Evolutionary conservation across 1,140 invertebrate species (phyloP), one percentile per base, ranked within the genome.

Genomic region (Bombus fervidus): DNA sequence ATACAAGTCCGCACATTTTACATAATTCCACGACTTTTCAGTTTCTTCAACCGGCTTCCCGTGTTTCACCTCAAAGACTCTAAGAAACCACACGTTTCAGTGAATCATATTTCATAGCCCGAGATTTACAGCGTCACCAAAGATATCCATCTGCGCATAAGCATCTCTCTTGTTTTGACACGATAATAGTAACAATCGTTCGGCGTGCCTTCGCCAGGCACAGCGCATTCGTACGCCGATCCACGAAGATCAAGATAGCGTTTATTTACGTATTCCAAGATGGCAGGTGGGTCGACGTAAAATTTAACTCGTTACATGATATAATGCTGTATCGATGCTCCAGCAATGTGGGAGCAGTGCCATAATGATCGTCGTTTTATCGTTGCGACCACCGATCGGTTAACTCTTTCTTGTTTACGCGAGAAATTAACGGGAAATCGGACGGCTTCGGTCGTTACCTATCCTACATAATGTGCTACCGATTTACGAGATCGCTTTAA

Each of bases 221-320:
- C 47, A 22, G 47, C 6, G 39, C 72, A 73, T 34, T 79, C 31
- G 72, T 64, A 80, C 87, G 76, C 47, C 66, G 62, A 43, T 89
- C 76, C 85, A 89, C 86, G 83, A 83, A 89, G 79, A 89, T 89
- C 88, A 53, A 89, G 76, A 89, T 89, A 89, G 53, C 68, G 87
- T 53, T 86, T 89, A 89, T 86, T 89, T 89, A 89, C 88, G 84
- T 62, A 89, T 89, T 89, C 68, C 66, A 86, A 72, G 85, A 89
- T 89, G 87, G 80, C 88, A 89, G 88, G 85, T 89, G 87, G 81
- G 62, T 75, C 66, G 85, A 78, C 79, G 75, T 86, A 89, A 89
- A 89, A 90, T 76, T 89, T 87, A 84, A 89, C 81, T 83, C 79
- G 88, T 86, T 74, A 77, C 81, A 89, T 89, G 88, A 89, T 90